A percentile compares a stretch with the other conserved stretches of the same genome.
phyloP scores from a whole-genome alignment of 2,797 vertebrate genomes.

The Chromobotia macracanthus region DNA sequence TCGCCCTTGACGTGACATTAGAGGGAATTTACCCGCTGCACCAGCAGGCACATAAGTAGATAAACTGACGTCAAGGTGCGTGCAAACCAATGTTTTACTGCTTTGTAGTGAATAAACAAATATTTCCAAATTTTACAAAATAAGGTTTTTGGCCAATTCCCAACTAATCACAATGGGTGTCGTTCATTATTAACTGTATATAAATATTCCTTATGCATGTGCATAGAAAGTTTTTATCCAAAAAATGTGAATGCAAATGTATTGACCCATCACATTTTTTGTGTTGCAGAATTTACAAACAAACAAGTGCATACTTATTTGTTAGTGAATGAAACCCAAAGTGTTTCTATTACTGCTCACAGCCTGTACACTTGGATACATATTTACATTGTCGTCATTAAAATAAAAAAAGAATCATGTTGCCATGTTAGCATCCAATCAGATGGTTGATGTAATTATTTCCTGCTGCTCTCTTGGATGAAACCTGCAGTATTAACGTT shows the following conservation, averaged over 20 bases:
- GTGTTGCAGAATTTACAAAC: too few species aligned
- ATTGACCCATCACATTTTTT: too few species aligned
- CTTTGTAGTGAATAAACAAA: background rate
- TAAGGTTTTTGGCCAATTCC: background rate
- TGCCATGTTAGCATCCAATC: constrained; percentile 27
- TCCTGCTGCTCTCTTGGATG: constrained; percentile 39
- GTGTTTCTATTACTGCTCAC: constrained; percentile 31
- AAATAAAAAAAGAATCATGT: constrained; percentile 18
- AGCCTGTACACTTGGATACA: constrained; percentile 6
- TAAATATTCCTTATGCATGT: too few species aligned
- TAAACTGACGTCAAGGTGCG: background rate
- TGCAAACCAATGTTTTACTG: background rate
- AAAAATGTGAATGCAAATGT: too few species aligned
- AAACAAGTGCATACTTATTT: too few species aligned
- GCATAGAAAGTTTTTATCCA: too few species aligned
- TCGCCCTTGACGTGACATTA: constrained; percentile 18
- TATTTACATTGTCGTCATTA: constrained; percentile 29
- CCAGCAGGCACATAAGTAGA: constrained; percentile 3
- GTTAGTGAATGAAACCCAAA: too few species aligned
- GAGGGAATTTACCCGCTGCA: constrained; percentile 5
- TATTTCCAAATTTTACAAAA: background rate
- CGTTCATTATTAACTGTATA: too few species aligned
- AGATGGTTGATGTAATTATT: constrained; percentile 44
- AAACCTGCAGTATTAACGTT: constrained; percentile 39
- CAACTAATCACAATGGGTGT: background rate